A percentile compares a stretch with the other conserved stretches of the same genome.
Conservation (phyloP, 2,888 invertebrate genomes). For the Ischnus inquisitorius region DNA sequence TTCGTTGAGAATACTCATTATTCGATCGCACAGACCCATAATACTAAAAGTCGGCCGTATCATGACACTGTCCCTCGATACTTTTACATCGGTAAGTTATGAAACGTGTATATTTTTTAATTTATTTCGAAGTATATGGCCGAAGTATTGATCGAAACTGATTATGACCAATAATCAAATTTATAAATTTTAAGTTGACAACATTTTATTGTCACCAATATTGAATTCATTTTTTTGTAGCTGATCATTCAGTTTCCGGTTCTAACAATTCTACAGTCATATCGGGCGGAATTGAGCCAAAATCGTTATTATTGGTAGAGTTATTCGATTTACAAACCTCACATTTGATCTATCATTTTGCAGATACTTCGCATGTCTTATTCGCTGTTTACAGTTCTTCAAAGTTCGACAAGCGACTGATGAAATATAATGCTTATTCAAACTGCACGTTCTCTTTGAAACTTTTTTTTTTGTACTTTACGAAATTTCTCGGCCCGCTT, state of each 20-base stretch:
- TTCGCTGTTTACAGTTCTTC: conserved; percentile 78
- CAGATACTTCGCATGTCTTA: conserved; percentile 79
- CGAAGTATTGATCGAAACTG: too few species aligned
- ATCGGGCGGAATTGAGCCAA: background rate
- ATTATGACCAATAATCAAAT: too few species aligned
- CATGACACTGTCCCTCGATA: conserved; percentile 76
- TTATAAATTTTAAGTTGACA: too few species aligned
- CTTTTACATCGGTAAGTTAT: conserved; percentile 76
- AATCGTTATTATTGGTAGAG: background rate
- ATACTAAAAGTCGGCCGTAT: conserved; percentile 75
- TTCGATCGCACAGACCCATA: conserved; percentile 74
- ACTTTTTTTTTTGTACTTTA: background rate
- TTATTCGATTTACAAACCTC: background rate
- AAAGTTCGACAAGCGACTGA: conserved; percentile 68
- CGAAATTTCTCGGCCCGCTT: background rate
- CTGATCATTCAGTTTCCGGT: too few species aligned
- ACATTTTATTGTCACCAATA: too few species aligned
- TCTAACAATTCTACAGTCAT: background rate
- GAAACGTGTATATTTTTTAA: background rate
- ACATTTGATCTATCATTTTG: conserved; percentile 46
- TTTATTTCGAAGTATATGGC: too few species aligned
- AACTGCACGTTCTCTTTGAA: background rate
- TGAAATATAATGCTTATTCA: background rate
- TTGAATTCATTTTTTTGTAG: too few species aligned
- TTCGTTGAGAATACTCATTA: conserved; percentile 74